A percentile compares a stretch with the other conserved stretches of the same genome.
Evolutionary conservation across 2,888 invertebrate species (phyloP).

Genomic region (Drosophila algonquin): DNA sequence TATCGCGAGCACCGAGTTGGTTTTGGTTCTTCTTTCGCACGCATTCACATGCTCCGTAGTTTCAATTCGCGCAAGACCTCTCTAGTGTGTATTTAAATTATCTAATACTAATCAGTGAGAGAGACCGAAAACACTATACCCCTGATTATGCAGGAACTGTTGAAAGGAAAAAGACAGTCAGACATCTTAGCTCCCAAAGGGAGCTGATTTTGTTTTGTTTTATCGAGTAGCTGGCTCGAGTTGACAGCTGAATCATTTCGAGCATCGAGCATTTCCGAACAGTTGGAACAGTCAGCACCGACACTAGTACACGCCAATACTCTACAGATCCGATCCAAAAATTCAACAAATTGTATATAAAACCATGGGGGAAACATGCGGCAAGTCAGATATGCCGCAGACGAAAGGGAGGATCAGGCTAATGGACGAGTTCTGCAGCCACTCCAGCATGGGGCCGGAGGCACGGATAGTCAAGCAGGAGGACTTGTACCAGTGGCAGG

Average conservation of each 20-base stretch:
- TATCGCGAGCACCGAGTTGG: too few species aligned
- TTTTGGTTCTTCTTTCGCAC: too few species aligned
- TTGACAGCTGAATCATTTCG: background rate
- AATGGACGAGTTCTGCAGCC: slow-evolving; percentile 15
- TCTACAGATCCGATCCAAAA: background rate
- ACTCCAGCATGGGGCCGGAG: slow-evolving; percentile 13
- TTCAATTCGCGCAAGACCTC: too few species aligned
- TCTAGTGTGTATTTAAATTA: too few species aligned
- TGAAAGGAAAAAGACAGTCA: background rate
- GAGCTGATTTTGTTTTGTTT: background rate
- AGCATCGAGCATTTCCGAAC: background rate
- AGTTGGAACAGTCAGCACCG: background rate
- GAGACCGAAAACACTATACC: too few species aligned
- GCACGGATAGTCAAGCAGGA: slow-evolving; percentile 15
- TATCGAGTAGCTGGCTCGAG: background rate
- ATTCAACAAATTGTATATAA: background rate
- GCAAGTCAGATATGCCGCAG: too few species aligned
- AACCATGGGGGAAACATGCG: background rate
- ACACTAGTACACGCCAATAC: background rate
- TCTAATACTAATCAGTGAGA: too few species aligned
- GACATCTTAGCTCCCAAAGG: background rate
- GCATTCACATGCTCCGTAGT: too few species aligned
- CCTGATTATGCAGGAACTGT: too few species aligned
- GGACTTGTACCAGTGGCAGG: slow-evolving; percentile 73
- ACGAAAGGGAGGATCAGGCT: background rate